Evolutionary conservation across 2,113 vertebrate genomes (phyloP), one percentile per base, ranked within the genome.

Genomic region (Paradisaea rubra): DNA sequence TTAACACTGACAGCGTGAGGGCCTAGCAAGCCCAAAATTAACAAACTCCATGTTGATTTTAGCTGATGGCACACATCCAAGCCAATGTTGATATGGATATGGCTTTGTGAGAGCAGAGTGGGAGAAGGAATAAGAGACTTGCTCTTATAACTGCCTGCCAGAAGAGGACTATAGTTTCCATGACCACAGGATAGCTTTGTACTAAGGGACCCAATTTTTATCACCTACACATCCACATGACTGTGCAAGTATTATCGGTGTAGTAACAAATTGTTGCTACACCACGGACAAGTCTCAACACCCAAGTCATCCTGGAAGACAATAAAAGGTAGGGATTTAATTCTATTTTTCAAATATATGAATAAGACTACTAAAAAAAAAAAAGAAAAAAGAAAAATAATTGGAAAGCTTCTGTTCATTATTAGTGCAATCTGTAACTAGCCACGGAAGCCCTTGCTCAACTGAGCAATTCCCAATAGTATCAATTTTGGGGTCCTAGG

Each of bases 111-210:
- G 92, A 87, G 89, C 13, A 23, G 60, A 76, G 77, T 81, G 86
- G 71, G 45, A 92, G 65, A 94, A 56, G 37, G 60, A 93, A 24
- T 60, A 64, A 59, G 53, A 80, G 39, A 56, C 39, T 93, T 96
- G 90, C 88, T 95, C 92, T 96, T 96, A 77, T 88, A 94, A 91
- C 92, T 91, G 70, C 94, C 91, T 93, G 27, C 35, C 22, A 92
- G n/a, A 93, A 84, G 39, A 78, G 21, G 37, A 65, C 69, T 64
- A 59, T 19, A 69, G 52, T 69, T 89, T 87, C 93, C 73, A 87
- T 50, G 63, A 81, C 74, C 82, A 81, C 63, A 59, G 30, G 42
- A 73, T 17, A 63, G n/a, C 47, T 91, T 72, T 72, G 47, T 59
- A 57, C 16, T 69, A 35, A 53, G 28, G 19, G 33, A 22, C 20